A percentile compares a stretch with the other conserved stretches of the same genome.
These are phyloP conservation scores for Naso thynnoides DNA, from an alignment of 2,797 vertebrate genomes.

Conservation along the genomic window DNA sequence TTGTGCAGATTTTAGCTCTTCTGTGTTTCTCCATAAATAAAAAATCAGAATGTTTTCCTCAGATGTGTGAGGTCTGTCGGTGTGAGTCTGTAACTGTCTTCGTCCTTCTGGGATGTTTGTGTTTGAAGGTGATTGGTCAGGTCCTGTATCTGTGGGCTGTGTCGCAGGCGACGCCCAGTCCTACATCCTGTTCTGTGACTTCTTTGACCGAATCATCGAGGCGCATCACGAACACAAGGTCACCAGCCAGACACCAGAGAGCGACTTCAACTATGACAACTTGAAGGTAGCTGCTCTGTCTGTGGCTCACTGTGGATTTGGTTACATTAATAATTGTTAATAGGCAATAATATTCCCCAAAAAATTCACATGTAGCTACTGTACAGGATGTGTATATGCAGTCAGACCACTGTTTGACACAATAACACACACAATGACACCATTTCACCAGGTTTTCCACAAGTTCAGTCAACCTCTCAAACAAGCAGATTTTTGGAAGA, in stretches of 20 bases:
- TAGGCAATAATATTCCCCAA: not conserved
- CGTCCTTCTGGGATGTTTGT: not conserved
- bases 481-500: no score
- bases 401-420: no score
- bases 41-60: not conserved
- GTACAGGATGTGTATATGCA: no score
- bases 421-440: no score
- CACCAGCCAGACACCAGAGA: constrained; percentile 66
- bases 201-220: constrained; percentile 83
- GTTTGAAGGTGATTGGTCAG: constrained; percentile 21
- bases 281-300: constrained; percentile 72
- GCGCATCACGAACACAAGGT: constrained; percentile 77
- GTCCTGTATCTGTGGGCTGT: constrained; percentile 72
- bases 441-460: no score
- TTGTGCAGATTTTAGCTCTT: not conserved
- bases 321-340: not conserved
- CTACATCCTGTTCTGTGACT: constrained; percentile 84
- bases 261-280: constrained; percentile 83
- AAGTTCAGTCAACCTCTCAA: no score
- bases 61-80: not conserved
- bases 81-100: not conserved
- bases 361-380: not conserved
- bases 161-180: constrained; percentile 81
- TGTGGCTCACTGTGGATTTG: not conserved
- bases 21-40: not conserved